These are phyloP conservation scores for Drosophila paucipuncta DNA, from an alignment of 2,888 invertebrate species.

Conservation along the genomic window DNA sequence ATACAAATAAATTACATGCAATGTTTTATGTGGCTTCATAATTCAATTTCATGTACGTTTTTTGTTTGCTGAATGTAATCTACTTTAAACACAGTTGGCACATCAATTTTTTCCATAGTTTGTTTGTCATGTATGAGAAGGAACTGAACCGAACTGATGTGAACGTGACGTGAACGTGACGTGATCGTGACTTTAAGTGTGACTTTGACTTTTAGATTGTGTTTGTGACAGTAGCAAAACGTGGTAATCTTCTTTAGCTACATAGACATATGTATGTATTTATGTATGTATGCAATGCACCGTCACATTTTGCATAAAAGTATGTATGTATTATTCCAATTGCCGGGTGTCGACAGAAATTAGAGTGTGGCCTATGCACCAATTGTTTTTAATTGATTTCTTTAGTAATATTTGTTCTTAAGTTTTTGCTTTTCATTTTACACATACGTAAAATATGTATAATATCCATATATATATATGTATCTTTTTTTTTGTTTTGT, in stretches of 20 bases:
- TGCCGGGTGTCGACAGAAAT: conserved; percentile 11
- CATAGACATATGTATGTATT: conserved; percentile 31
- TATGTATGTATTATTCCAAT: conserved; percentile 5
- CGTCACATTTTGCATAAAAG: conserved; percentile 24
- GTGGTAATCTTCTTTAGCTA: conserved; percentile 32
- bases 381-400: conserved; percentile 27
- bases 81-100: conserved; percentile 79
- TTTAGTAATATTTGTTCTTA: conserved; percentile 1
- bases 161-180: conserved; percentile 36
- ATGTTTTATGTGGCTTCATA: conserved; percentile 62
- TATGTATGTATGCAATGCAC: conserved; percentile 7
- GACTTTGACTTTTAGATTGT: conserved; percentile 2
- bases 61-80: conserved; percentile 36
- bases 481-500: background rate
- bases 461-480: conserved; percentile 6
- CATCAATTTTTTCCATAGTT: conserved; percentile 59
- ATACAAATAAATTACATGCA: conserved; percentile 62
- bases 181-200: conserved; percentile 11
- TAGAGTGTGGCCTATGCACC: conserved; percentile 35
- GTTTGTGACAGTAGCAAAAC: conserved; percentile 16
- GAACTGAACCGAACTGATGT: conserved; percentile 68
- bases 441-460: conserved; percentile 23
- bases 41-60: conserved; percentile 60
- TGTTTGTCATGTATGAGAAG: conserved; percentile 46
- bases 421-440: background rate